Base-by-base conservation (phyloP, 2,888 invertebrate genomes). In the Aromia moschata region DNA sequence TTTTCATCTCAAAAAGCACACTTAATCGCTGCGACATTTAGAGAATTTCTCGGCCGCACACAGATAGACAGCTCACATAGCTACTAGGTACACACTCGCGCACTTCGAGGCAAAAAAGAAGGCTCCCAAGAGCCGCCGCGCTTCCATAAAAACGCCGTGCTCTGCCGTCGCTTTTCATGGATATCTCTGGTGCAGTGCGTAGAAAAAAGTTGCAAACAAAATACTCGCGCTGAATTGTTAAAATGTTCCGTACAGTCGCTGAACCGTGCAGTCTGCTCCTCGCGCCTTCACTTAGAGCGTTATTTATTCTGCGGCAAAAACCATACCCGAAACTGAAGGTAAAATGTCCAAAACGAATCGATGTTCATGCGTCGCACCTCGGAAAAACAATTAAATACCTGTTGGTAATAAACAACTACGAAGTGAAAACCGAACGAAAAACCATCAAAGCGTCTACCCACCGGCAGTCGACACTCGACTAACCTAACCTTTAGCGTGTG, bases 401-500 rank as follows among this genome's bases (percentile, higher is more conserved):
- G 41, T 53, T 43, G 31, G 44, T n/a, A 31, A 43, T 43, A 53
- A 38, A 51, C 52, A 45, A 49, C 12, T 52, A 41, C 60, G 60
- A 61, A 63, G 47, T 56, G 30, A 60, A 45, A 53, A 64, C 41
- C 33, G 51, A 49, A 58, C 61, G 56, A 38, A 59, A 58, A 59
- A 60, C 31, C 31, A 37, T 45, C 55, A 55, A 53, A 41, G 15
- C 52, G 40, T 38, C 52, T 20, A 38, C 53, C 18, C 11, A 15
- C 46, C 60, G 53, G 53, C 64, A 58, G 73, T 72, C 72, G 70
- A 60, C 64, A 69, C 76, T 76, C 77, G 74, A 78, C 77, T 77
- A 74, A 71, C 60, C 70, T 75, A 74, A 76, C 76, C 74, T 77
- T 72, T 73, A 64, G 45, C 69, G 70, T 64, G 66, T 70, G 64